A percentile compares a stretch with the other conserved stretches of the same genome.
These are phyloP conservation scores for Pilophorus perplexus DNA, from an alignment of 2,888 invertebrate species.

Conservation along the genomic window DNA sequence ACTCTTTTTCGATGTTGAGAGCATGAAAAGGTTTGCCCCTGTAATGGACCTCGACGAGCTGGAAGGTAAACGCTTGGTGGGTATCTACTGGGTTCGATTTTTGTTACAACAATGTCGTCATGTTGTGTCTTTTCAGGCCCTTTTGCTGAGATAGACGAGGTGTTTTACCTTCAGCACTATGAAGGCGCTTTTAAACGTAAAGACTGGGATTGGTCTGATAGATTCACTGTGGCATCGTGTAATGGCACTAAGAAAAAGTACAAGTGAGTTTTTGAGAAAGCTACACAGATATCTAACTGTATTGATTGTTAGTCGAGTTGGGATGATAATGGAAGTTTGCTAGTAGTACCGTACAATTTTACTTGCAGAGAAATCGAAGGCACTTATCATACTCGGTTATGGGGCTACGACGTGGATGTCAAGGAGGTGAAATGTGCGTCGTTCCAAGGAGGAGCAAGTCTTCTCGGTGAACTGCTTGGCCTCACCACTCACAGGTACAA, in stretches of 20 bases:
- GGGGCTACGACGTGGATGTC: constrained; percentile 68
- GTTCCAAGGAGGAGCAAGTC: constrained; percentile 74
- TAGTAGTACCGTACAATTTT: no score
- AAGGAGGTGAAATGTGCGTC: constrained; percentile 70
- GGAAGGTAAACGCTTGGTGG: constrained; percentile 15
- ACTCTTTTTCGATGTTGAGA: constrained; percentile 77
- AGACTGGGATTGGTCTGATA: constrained; percentile 66
- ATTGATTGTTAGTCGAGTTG: not conserved
- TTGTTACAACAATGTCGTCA: not conserved
- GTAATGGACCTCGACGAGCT: constrained; percentile 79
- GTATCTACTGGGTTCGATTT: no score
- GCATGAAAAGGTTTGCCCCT: constrained; percentile 74
- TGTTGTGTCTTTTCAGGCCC: constrained; percentile 36
- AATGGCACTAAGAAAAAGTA: constrained; percentile 10
- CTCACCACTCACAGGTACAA: not conserved
- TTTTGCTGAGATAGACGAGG: constrained; percentile 61
- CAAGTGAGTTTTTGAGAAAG: constrained; percentile 2
- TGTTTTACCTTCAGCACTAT: constrained; percentile 81
- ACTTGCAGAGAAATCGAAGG: not conserved
- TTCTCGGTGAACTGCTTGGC: constrained; percentile 61
- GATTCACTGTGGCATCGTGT: constrained; percentile 66
- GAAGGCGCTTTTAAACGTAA: constrained; percentile 71
- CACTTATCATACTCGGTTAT: constrained; percentile 60
- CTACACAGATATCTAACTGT: not conserved
- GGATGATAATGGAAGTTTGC: not conserved